Evolutionary conservation across 2,797 vertebrate species (phyloP), one percentile per base, ranked within the genome.

Genomic region (Alosa sapidissima): DNA sequence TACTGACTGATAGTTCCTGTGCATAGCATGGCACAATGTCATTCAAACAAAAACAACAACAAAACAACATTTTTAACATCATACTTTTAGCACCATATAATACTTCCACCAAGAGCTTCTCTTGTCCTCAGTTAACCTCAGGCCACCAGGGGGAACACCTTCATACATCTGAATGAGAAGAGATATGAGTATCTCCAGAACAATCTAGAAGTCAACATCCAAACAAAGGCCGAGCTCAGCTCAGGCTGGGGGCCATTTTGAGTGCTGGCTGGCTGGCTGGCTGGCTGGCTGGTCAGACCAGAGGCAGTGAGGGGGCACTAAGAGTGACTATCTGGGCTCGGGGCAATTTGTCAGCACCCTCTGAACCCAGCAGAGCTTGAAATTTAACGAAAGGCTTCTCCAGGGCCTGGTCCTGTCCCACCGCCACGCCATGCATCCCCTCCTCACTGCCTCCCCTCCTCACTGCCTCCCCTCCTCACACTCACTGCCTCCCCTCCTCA

Each of bases 321-420:
- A 10, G 58, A 62, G 58, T 62, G 49, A 84, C 75, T 47, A n/a
- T 33, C 41, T 55, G 81, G 81, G 49, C 41, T 51, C 51, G 8
- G n/a, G 85, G 83, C 83, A 83, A 82, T 60, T 85, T 68, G 55
- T 84, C 84, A 88, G 81, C 60, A 84, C 81, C 75, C 89, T 87
- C 72, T 81, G 85, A 81, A 85, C 82, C 82, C 86, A 85, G 33
- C 75, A 85, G 83, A 89, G 84, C 86, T 84, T 87, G 86, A 87
- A 90, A 87, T 89, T 83, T 84, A 87, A 84, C 28, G 81, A 83
- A 60, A 82, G 65, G 84, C 84, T 54, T 48, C 82, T 82, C 16
- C 47, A 48, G 24, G 5, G 54, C 52, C 83, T n/a, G 33, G 6
- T 54, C 36, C 58, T 60, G 58, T 54, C 36, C 58, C 24, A n/a